Percentiles rank a stretch among this genome's conserved stretches.
These are phyloP conservation scores for Umimayanthus kanabou DNA, from an alignment of 92 coral and sea anemone species.

Conservation along the genomic window DNA sequence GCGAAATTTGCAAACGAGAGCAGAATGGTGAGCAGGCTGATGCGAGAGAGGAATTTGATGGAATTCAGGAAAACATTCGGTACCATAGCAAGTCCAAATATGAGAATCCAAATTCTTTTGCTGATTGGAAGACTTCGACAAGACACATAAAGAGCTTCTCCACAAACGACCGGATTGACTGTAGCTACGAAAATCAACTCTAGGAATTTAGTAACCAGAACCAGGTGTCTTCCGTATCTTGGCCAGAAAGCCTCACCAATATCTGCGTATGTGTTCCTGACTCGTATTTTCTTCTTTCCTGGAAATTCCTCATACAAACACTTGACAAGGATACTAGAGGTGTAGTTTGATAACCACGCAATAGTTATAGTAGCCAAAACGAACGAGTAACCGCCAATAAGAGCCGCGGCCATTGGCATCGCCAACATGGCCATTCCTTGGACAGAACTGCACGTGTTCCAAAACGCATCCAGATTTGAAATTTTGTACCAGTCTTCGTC, in stretches of 20 bases:
- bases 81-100: constrained; percentile 72
- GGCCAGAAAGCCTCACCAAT: constrained; percentile 86
- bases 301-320: constrained; percentile 64
- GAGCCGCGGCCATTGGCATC: constrained; percentile 62
- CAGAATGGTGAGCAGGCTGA: constrained; percentile 68
- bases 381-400: constrained; percentile 70
- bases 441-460: constrained; percentile 82
- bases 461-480: constrained; percentile 70
- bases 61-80: constrained; percentile 73
- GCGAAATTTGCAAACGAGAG: constrained; percentile 63
- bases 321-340: constrained; percentile 62
- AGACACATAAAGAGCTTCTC: constrained; percentile 55
- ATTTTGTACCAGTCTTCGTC: constrained; percentile 61
- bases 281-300: constrained; percentile 48
- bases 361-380: constrained; percentile 55
- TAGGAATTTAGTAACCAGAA: constrained; percentile 59
- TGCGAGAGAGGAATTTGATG: constrained; percentile 61
- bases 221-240: constrained; percentile 63
- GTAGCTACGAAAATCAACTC: constrained; percentile 70
- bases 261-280: constrained; percentile 66
- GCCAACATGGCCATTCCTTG: constrained; percentile 69
- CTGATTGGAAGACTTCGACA: constrained; percentile 60
- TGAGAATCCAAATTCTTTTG: constrained; percentile 68
- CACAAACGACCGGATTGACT: constrained; percentile 72
- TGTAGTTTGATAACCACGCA: constrained; percentile 62